These are phyloP conservation scores for Zaprionus davidi DNA, from an alignment of 1,140 invertebrate species.

Conservation along the genomic window DNA sequence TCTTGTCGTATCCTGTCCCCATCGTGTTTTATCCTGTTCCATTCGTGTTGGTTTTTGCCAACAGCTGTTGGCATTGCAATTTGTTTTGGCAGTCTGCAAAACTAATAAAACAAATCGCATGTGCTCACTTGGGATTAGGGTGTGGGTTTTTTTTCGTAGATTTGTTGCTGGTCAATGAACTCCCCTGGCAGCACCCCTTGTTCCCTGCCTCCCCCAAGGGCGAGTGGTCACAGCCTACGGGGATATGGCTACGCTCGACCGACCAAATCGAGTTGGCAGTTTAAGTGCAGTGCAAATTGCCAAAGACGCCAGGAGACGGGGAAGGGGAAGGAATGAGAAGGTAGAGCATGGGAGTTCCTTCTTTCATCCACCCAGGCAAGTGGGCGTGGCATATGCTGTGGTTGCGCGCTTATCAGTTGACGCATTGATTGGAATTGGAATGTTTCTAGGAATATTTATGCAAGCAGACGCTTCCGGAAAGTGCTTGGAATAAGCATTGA, in stretches of 20 bases:
- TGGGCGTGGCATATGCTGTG: constrained; percentile 54
- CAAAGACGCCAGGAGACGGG: constrained; percentile 46
- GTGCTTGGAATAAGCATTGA: constrained; percentile 11
- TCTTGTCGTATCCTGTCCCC: constrained; percentile 3
- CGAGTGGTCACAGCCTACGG: constrained; percentile 39
- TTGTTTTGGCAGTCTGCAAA: constrained; percentile 58
- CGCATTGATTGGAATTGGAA: constrained; percentile 70
- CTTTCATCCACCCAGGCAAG: not conserved
- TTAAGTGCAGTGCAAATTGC: constrained; percentile 73
- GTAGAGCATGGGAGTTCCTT: not conserved
- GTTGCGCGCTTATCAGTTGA: constrained; percentile 72
- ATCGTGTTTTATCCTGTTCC: not conserved
- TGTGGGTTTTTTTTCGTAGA: constrained; percentile 47
- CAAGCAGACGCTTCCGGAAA: constrained; percentile 58
- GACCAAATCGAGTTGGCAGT: constrained; percentile 63
- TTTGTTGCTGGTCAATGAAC: constrained; percentile 75
- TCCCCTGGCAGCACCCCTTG: not conserved
- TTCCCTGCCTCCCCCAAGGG: not conserved
- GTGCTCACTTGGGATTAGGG: constrained; percentile 49
- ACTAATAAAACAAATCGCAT: constrained; percentile 82
- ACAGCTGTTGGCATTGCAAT: constrained; percentile 61
- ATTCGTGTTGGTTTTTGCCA: constrained; percentile 43
- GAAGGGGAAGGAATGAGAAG: not conserved
- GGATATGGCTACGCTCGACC: constrained; percentile 38
- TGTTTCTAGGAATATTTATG: constrained; percentile 51